These are phyloP conservation scores for Tautogolabrus adspersus DNA, from an alignment of 2,113 vertebrate genomes.

Conservation along the genomic window DNA sequence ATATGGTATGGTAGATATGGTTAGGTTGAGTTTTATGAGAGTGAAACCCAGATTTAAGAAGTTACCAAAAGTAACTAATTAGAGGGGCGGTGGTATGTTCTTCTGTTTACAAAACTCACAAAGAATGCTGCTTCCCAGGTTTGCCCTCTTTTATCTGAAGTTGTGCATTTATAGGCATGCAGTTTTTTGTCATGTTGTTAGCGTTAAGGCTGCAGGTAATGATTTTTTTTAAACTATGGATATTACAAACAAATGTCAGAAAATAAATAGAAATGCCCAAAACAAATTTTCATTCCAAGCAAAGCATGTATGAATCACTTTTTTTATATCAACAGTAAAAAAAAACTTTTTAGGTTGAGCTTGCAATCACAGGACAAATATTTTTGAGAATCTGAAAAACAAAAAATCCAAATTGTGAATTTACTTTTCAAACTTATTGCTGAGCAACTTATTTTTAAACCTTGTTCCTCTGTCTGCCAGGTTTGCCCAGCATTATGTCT, in stretches of 20 bases:
- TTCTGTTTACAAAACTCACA: constrained; percentile 8
- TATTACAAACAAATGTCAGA: too few species aligned
- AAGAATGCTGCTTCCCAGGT: constrained; percentile 6
- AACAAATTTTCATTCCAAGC: too few species aligned
- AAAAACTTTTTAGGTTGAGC: not conserved
- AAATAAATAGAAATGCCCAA: not conserved
- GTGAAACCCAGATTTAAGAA: too few species aligned
- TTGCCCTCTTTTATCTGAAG: not conserved
- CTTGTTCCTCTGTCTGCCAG: constrained; percentile 74
- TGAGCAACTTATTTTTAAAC: not conserved
- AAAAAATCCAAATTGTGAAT: too few species aligned
- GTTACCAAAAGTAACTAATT: too few species aligned
- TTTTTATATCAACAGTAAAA: not conserved
- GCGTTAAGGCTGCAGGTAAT: too few species aligned
- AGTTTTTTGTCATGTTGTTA: not conserved
- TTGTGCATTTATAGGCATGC: too few species aligned
- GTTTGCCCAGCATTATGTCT: constrained; percentile 91
- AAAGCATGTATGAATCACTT: not conserved
- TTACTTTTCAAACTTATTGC: too few species aligned
- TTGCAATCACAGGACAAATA: not conserved
- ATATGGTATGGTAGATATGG: too few species aligned
- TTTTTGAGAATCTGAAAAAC: not conserved
- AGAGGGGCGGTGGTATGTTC: not conserved
- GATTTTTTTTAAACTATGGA: too few species aligned
- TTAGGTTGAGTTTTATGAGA: too few species aligned